Evolutionary conservation across 2,113 vertebrate species (phyloP), one percentile per base, ranked within the genome.

Genomic region (Megaceryle torquata): DNA sequence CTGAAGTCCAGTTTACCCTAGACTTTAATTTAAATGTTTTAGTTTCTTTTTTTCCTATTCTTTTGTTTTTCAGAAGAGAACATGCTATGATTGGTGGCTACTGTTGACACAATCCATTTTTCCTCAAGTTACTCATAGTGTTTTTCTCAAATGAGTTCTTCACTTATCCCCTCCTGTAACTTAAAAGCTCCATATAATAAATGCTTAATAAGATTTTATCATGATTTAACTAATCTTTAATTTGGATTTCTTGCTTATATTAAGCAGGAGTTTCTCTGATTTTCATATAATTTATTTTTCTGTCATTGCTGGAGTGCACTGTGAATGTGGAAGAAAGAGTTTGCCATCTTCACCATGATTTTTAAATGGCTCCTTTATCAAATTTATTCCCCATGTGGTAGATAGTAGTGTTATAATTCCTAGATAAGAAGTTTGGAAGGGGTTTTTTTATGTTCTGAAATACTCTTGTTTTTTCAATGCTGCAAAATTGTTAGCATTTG

Each of bases 171-270:
- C 10, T 75, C 16, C 15, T 57, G 19, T 50, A 89, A 82, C 15
- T 75, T 79, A 71, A 84, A 77, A 88, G 6, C 13, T 64, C 19
- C 24, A 87, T 92, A 92, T 17, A 92, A 82, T 61, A 85, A 87
- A 56, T 41, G 4, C 1, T 76, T 87, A 85, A 70, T 63, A 70
- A 82, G 17, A 75, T 71, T 87, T 48, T 48, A 48, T 25, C 10
- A 24, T 71, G 28, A 84, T 92, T 75, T 76, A 87, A 13, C 13
- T 87, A 22, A 69, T 79, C 20, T 76, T 86, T 79, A 37, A 50
- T 93, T 90, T 92, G 70, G 92, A 86, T 78, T 86, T 51, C 10
- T 54, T 95, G 22, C 5, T 59, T 81, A 79, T 21, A 17, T 46
- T 57, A 82, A 71, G 19, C 7, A 76, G 6, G 15, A 80, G 1